Evolutionary conservation across 92 coral and sea anemone species (phyloP).

Genomic region (Umimayanthus kanabou): DNA sequence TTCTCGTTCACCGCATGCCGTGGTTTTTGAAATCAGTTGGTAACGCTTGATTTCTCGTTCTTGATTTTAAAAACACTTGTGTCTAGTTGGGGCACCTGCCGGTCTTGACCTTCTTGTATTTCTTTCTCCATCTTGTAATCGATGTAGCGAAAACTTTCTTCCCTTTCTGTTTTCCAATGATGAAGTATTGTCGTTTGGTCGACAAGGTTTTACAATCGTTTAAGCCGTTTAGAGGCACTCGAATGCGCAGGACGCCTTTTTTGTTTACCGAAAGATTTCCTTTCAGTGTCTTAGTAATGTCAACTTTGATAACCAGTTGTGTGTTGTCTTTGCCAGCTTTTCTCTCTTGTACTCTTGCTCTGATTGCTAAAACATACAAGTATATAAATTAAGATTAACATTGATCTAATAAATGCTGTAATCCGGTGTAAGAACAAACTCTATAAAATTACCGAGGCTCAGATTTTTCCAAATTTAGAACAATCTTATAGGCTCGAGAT

Average conservation of each 20-base stretch:
- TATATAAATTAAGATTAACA: not conserved
- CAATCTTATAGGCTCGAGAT: too few species aligned
- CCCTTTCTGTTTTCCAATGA: conserved; percentile 11
- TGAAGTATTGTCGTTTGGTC: conserved; percentile 19
- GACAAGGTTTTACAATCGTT: conserved; percentile 7
- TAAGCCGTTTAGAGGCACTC: not conserved
- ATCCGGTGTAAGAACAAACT: too few species aligned
- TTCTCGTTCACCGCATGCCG: not conserved
- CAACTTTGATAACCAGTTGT: conserved; percentile 2
- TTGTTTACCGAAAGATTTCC: conserved; percentile 24
- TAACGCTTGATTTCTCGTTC: not conserved
- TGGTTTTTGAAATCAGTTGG: not conserved
- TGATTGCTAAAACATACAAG: conserved; percentile 2
- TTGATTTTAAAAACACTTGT: not conserved
- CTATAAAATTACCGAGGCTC: too few species aligned
- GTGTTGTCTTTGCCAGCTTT: not conserved
- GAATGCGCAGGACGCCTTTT: conserved; percentile 1
- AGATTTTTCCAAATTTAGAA: too few species aligned
- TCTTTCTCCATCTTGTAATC: conserved; percentile 13
- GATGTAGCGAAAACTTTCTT: conserved; percentile 8
- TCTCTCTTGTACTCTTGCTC: conserved; percentile 20
- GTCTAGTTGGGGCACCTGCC: not conserved
- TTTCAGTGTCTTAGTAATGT: not conserved
- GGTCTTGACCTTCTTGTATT: not conserved
- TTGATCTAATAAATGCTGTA: too few species aligned